Base-by-base conservation (phyloP, 1,140 invertebrate genomes). In the Sesamia nonagrioides region DNA sequence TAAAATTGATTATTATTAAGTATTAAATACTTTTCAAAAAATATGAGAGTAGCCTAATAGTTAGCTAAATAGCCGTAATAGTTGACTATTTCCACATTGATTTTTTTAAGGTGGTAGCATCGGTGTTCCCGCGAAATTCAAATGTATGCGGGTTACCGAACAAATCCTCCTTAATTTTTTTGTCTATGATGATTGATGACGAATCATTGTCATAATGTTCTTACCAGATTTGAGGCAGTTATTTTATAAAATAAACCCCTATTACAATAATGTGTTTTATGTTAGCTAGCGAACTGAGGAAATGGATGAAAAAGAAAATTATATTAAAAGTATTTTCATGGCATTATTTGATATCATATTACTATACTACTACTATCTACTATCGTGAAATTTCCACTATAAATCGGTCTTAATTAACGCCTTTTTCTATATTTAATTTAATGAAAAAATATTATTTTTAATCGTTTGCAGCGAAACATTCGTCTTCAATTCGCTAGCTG, bases 211-310 rank as follows among this genome's bases (percentile, higher is more conserved):
- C 50, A 58, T 11, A 74, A 45, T 74, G 52, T 74, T 74, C 71
- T 8, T 74, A 74, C 52, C 71, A 74, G 71, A 45, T 74, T 45
- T 33, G 54, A 58, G 71, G 71, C 71, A 21, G 45, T 37, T 74
- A 27, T 74, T 58, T 42, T 74, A 37, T 37, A 45, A 66, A 66
- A 66, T 37, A 48, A 74, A 58, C 21, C 56, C 71, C 21, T 45
- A 60, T 74, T 21, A 66, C 61, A 72, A 35, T 4, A 18, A 33
- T 74, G 11, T 21, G 17, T 45, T 54, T 0, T 13, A 33, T 18
- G 33, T 72, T 37, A 37, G 27, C 7, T 60, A 60, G 56, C 18
- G 18, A 74, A 60, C 18, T 74, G 54, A 27, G 27, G 33, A 74
- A 11, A 60, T 42, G 48, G 45, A 74, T n/a, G 9, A 15, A 6